These are phyloP conservation scores for Nudaria mundana DNA, from an alignment of 2,888 invertebrate genomes.

Conservation along the genomic window DNA sequence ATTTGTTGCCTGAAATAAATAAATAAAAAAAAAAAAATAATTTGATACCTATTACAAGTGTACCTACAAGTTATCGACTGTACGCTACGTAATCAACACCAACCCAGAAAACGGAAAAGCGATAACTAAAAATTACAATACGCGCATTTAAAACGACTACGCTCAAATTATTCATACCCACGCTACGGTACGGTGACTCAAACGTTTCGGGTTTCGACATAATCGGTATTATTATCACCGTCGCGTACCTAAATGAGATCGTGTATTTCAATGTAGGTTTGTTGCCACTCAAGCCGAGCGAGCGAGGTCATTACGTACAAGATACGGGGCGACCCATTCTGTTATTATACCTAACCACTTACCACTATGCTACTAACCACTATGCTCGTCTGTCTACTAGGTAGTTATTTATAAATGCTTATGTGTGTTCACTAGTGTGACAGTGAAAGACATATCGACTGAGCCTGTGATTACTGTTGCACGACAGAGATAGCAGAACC, in stretches of 20 bases:
- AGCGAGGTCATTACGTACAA: conserved; percentile 51
- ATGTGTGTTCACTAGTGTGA: conserved; percentile 35
- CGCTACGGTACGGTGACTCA: conserved; percentile 21
- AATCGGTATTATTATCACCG: conserved; percentile 46
- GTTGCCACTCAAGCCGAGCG: conserved; percentile 40
- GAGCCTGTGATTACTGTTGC: conserved; percentile 13
- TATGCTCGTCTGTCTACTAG: conserved; percentile 28
- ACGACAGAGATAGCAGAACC: conserved; percentile 43
- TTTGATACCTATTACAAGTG: too few relatives aligned
- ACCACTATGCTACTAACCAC: too few relatives aligned
- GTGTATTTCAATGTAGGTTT: conserved; percentile 8
- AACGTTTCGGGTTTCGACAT: conserved; percentile 16
- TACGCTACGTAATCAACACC: too few relatives aligned
- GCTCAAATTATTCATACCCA: conserved; percentile 15
- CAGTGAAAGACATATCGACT: conserved; percentile 26
- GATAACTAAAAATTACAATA: conserved; percentile 2
- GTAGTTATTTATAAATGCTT: conserved; percentile 21
- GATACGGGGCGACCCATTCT: conserved; percentile 47
- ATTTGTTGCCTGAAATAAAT: too few relatives aligned
- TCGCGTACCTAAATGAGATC: too few relatives aligned
- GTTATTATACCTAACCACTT: too few relatives aligned
- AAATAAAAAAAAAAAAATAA: too few relatives aligned
- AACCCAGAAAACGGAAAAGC: too few relatives aligned
- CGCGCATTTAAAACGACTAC: not conserved
- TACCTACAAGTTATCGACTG: too few relatives aligned